These are phyloP conservation scores for Ciconia stormi DNA, from an alignment of 2,113 vertebrate genomes.

Conservation along the genomic window DNA sequence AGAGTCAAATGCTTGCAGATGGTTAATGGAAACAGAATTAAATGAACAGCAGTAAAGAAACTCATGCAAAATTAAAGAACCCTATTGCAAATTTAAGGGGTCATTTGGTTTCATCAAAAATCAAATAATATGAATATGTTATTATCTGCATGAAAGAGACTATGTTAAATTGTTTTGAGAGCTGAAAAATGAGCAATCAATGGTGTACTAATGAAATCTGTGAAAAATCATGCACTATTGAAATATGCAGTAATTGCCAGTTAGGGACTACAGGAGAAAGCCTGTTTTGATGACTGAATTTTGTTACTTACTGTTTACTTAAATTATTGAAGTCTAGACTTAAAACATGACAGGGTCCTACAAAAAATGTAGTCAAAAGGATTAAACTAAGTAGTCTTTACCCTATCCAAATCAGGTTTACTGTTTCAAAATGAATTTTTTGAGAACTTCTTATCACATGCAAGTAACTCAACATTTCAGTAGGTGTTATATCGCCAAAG, in stretches of 20 bases:
- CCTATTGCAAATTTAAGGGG: slow-evolving; percentile 78
- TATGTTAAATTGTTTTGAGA: slow-evolving; percentile 78
- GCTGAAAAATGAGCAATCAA: slow-evolving; percentile 77
- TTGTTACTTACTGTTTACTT: slow-evolving; percentile 34
- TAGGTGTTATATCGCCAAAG: neutral
- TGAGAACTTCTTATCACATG: neutral
- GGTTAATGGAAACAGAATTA: slow-evolving; percentile 82
- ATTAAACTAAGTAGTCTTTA: slow-evolving; percentile 9
- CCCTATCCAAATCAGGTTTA: neutral
- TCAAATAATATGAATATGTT: slow-evolving; percentile 79
- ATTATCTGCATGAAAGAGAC: slow-evolving; percentile 74
- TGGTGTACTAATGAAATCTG: slow-evolving; percentile 75
- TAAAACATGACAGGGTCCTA: neutral
- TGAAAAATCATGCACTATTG: slow-evolving; percentile 71
- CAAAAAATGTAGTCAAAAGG: neutral
- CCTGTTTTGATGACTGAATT: neutral
- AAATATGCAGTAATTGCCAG: slow-evolving; percentile 56
- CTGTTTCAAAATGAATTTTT: neutral
- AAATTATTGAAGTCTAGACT: neutral
- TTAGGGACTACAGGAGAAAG: slow-evolving; percentile 5
- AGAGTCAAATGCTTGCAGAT: slow-evolving; percentile 79
- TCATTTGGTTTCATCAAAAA: slow-evolving; percentile 82
- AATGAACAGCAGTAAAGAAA: slow-evolving; percentile 81
- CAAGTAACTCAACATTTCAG: neutral
- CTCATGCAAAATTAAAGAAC: slow-evolving; percentile 80